Conservation (phyloP, 2,888 invertebrate genomes). For the Formica aserva region DNA sequence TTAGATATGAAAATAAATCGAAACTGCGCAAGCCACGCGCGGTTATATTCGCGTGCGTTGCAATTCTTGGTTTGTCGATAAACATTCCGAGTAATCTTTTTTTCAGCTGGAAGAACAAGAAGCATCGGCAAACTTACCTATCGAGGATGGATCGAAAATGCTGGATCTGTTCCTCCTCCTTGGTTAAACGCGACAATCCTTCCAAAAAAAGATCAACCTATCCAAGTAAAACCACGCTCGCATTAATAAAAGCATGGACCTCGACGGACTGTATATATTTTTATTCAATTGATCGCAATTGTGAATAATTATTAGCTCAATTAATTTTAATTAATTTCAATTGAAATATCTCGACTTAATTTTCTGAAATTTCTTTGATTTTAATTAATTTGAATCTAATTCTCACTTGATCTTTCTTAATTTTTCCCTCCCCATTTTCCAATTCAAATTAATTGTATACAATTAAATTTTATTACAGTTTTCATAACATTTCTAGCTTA, state of each 20-base stretch:
- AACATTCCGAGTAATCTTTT: not conserved
- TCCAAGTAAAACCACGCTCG: constrained; percentile 16
- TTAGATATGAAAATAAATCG: not conserved
- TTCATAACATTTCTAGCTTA: not conserved
- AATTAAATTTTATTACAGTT: not conserved
- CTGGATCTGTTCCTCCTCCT: constrained; percentile 94
- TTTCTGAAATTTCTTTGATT: not conserved
- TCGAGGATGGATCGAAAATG: constrained; percentile 91
- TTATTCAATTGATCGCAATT: not conserved
- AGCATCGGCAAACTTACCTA: constrained; percentile 80
- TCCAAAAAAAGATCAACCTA: constrained; percentile 91
- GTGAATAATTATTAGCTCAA: not conserved
- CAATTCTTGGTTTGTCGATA: not conserved
- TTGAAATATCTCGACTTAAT: not conserved
- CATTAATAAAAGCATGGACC: not conserved
- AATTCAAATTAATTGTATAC: not conserved
- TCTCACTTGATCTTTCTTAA: not conserved
- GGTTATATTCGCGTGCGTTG: not conserved
- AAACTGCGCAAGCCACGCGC: not conserved
- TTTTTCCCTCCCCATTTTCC: not conserved
- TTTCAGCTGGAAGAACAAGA: not conserved
- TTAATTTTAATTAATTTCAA: not conserved
- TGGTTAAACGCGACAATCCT: constrained; percentile 91
- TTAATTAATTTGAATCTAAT: not conserved
- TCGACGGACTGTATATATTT: not conserved